Conservation (phyloP, 2,888 invertebrate species). For the Cheilosia pagana region DNA sequence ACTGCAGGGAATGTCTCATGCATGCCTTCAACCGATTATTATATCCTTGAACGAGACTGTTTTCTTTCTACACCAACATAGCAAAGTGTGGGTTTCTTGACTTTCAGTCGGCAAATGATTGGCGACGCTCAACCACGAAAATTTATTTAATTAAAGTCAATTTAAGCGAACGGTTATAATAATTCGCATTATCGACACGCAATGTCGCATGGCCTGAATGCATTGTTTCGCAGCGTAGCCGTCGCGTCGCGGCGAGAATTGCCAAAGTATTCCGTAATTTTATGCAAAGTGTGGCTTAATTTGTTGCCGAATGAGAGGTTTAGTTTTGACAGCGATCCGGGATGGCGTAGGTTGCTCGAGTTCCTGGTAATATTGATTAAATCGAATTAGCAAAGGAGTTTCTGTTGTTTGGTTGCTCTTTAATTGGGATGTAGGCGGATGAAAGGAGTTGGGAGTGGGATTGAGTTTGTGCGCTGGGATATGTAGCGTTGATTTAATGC, state of each 20-base stretch:
- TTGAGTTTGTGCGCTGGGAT: no score
- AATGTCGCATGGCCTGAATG: conserved; percentile 59
- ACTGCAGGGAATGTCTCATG: conserved; percentile 46
- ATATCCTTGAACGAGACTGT: conserved; percentile 51
- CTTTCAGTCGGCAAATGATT: conserved; percentile 35
- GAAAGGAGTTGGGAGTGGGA: not conserved
- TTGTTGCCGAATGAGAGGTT: conserved; percentile 10
- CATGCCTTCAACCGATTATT: conserved; percentile 47
- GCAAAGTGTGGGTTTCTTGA: conserved; percentile 4
- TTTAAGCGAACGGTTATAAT: conserved; percentile 51
- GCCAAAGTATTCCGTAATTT: conserved; percentile 43
- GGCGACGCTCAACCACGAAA: conserved; percentile 63
- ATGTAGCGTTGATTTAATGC: no score
- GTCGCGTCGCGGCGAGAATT: conserved; percentile 12
- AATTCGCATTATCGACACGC: conserved; percentile 74
- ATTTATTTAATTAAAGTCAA: conserved; percentile 73
- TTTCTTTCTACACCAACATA: no score
- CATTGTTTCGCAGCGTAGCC: conserved; percentile 14
- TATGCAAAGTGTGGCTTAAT: conserved; percentile 55
- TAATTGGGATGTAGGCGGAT: conserved; percentile 22
- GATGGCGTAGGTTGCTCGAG: conserved; percentile 19
- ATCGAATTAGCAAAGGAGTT: conserved; percentile 15
- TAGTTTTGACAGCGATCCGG: not conserved
- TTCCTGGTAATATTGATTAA: conserved; percentile 27
- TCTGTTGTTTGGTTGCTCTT: conserved; percentile 12